phyloP scores from a whole-genome alignment of 1,140 invertebrate species.

The Drosophila ambigua region DNA sequence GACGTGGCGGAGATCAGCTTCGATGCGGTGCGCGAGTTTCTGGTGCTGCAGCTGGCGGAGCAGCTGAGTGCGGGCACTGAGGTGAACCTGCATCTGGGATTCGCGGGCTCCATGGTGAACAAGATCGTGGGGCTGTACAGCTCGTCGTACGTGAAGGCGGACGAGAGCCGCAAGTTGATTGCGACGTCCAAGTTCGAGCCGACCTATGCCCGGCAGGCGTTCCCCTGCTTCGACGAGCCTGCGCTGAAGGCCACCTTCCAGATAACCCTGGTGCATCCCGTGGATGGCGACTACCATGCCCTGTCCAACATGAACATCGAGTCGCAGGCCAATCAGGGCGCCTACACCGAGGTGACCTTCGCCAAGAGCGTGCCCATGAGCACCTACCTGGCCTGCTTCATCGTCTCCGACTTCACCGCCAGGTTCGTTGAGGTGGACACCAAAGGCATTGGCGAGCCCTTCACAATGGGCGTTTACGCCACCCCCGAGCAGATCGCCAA shows the following conservation, averaged over 20 bases:
- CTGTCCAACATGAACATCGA: conserved; percentile 91
- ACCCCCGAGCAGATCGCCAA: conserved; percentile 90
- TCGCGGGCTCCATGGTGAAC: conserved; percentile 83
- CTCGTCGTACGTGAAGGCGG: conserved; percentile 82
- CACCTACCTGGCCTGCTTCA: conserved; percentile 95
- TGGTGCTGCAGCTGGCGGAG: conserved; percentile 39
- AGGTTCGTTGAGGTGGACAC: conserved; percentile 86
- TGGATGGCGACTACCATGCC: conserved; percentile 87
- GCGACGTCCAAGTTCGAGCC: conserved; percentile 97
- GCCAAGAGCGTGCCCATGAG: conserved; percentile 95
- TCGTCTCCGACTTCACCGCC: conserved; percentile 93
- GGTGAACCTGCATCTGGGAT: conserved; percentile 72
- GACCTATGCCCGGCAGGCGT: conserved; percentile 95
- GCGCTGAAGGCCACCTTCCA: conserved; percentile 95
- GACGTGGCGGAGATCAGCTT: conserved; percentile 20
- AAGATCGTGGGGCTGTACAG: conserved; percentile 85
- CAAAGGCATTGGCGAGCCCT: conserved; percentile 85
- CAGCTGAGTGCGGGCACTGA: conserved; percentile 21
- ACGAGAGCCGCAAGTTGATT: conserved; percentile 85
- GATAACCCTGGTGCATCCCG: conserved; percentile 90
- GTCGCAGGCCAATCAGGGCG: conserved; percentile 25
- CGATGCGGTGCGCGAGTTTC: conserved; percentile 42
- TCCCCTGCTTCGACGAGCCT: conserved; percentile 98
- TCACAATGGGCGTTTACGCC: conserved; percentile 90
- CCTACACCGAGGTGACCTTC: conserved; percentile 85